Percentiles rank a stretch among this genome's conserved stretches.
These are phyloP conservation scores for Lophochroa leadbeateri DNA, from an alignment of 2,113 vertebrate species.

Conservation along the genomic window DNA sequence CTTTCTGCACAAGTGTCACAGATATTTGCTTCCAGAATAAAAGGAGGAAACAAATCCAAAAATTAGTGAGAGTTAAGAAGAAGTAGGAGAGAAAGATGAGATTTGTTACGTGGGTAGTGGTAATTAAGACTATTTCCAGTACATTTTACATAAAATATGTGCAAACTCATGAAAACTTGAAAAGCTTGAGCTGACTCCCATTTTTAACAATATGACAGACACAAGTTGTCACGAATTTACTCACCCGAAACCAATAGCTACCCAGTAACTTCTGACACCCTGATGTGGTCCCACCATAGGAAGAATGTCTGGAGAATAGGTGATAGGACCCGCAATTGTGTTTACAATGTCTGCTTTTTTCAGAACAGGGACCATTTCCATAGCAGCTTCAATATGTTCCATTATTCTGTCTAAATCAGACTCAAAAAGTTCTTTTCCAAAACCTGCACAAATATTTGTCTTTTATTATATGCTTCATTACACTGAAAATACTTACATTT, in stretches of 20 bases:
- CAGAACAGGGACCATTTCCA: constrained; percentile 94
- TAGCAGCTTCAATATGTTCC: constrained; percentile 91
- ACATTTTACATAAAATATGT: neutral
- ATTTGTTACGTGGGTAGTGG: neutral
- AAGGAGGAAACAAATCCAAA: neutral
- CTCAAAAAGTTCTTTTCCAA: constrained; percentile 97
- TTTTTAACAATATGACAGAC: neutral
- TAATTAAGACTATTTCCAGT: neutral
- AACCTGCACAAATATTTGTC: constrained; percentile 77
- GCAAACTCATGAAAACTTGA: neutral
- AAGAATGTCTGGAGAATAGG: constrained; percentile 94
- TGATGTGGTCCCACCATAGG: constrained; percentile 97
- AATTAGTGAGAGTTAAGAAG: neutral
- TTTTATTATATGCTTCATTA: neutral
- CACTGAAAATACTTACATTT: neutral
- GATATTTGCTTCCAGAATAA: neutral
- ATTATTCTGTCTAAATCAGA: constrained; percentile 95
- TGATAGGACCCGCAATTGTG: constrained; percentile 92
- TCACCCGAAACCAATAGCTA: constrained; percentile 94
- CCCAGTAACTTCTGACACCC: constrained; percentile 92
- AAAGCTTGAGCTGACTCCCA: neutral
- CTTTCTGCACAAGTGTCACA: neutral
- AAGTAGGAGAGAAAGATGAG: neutral
- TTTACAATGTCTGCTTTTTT: constrained; percentile 92
- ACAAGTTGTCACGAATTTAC: constrained; percentile 27